phyloP scores from a whole-genome alignment of 1,140 invertebrate species.

The Nautilus pompilius region DNA sequence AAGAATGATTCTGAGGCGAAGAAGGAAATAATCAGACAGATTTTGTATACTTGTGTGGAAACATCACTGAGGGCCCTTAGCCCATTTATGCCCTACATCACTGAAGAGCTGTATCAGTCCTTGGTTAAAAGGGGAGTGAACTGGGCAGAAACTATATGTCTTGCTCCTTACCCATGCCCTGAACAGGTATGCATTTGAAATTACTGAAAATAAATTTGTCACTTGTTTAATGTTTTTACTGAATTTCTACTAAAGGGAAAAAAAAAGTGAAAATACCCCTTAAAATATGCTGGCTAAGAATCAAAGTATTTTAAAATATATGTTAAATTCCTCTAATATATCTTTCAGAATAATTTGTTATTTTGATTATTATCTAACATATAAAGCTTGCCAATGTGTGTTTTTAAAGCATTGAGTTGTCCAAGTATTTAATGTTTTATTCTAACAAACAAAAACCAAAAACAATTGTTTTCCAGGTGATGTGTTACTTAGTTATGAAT shows the following conservation, averaged over 20 bases:
- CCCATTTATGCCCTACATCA: slow-evolving; percentile 51
- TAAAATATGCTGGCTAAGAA: neutral
- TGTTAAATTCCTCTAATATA: neutral
- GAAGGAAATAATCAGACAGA: slow-evolving; percentile 53
- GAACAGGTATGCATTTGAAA: slow-evolving; percentile 21
- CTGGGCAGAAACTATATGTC: slow-evolving; percentile 29
- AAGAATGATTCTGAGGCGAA: slow-evolving; percentile 57
- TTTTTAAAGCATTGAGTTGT: too few species aligned
- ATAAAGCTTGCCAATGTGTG: too few species aligned
- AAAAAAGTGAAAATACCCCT: neutral
- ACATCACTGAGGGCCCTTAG: slow-evolving; percentile 31
- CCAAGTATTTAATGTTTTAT: too few species aligned
- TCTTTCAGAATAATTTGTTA: neutral
- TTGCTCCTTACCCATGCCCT: slow-evolving; percentile 33
- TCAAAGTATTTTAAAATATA: neutral
- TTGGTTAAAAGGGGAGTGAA: slow-evolving; percentile 17
- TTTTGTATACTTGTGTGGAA: slow-evolving; percentile 32
- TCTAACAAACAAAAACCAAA: too few species aligned
- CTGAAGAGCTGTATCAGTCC: slow-evolving; percentile 48
- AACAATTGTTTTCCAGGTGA: too few species aligned
- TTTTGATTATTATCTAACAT: neutral
- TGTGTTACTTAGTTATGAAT: too few species aligned
- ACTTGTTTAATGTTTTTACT: neutral
- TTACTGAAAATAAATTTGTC: neutral
- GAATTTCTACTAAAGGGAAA: neutral